Evolutionary conservation across 1,140 invertebrate genomes (phyloP).

Genomic region (Drosophila nasuta): DNA sequence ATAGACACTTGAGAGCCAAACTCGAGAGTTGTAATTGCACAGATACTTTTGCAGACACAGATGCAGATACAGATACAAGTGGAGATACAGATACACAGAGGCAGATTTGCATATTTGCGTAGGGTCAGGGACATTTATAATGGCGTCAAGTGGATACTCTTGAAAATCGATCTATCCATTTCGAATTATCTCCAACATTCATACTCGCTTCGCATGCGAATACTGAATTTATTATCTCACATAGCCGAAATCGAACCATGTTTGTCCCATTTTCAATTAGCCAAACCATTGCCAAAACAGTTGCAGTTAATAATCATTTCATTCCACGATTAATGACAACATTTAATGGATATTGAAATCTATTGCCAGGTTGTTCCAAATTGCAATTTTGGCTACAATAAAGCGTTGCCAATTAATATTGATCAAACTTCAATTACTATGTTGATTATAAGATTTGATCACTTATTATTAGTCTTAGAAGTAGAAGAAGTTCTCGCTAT

Average conservation of each 20-base stretch:
- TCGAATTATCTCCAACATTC: background rate
- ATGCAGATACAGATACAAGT: constrained; percentile 12
- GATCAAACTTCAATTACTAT: no score
- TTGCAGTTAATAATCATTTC: background rate
- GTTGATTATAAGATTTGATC: no score
- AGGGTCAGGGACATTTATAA: constrained; percentile 43
- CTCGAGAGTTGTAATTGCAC: constrained; percentile 4
- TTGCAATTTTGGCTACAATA: no score
- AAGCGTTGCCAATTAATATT: no score
- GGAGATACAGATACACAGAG: constrained; percentile 8
- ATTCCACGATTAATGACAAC: background rate
- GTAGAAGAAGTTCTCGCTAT: no score
- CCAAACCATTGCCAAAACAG: background rate
- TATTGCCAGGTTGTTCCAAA: background rate
- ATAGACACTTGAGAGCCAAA: constrained; percentile 28
- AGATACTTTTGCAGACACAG: constrained; percentile 1
- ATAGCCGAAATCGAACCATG: background rate
- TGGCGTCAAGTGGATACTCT: constrained; percentile 45
- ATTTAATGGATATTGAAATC: background rate
- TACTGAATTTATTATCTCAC: no score
- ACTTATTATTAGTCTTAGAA: no score
- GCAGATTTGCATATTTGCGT: constrained; percentile 32
- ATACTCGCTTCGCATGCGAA: background rate
- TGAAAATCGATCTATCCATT: constrained; percentile 23
- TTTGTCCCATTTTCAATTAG: background rate